Base-by-base conservation (phyloP, 2,888 invertebrate genomes). In the Laothoe populi region DNA sequence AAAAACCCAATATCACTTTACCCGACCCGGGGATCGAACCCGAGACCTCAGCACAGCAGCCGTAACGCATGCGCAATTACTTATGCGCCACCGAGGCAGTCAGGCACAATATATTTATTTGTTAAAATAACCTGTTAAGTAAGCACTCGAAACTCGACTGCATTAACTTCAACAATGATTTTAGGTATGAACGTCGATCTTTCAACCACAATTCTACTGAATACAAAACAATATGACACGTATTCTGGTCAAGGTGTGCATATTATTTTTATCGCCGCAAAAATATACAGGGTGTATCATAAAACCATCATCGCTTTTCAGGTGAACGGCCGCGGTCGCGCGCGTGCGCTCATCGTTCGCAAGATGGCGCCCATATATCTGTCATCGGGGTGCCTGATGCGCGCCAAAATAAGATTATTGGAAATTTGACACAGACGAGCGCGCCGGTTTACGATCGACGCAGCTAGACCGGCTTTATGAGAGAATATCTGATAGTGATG, bases 361-460 rank as follows among this genome's bases (percentile, higher is more conserved):
- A 84, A 84, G 88, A 87, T 87, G 90, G 88, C 89, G 77, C 70
- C 84, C 87, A 88, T 92, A 90, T 88, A 86, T 92, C 92, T 80
- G 78, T 92, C 92, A 87, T 84, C 92, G 84, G 72, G 63, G 78
- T 80, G 83, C 87, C 88, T 92, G 90, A 91, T 90, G 90, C 90
- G 88, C 91, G 91, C 92, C 92, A 92, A 91, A 92, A 92, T 92
- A 92, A 92, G 89, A 88, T 90, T 88, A 88, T 87, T 84, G 89
- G 89, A 89, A 88, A 89, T 88, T 90, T 89, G 90, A 91, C 90
- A 88, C 87, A 86, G 82, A 83, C 80, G 86, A 85, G 83, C 77
- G 78, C 75, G 77, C 77, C 79, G 78, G 81, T 88, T 88, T 89
- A 89, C 89, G 89, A 88, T 83, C 82, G 72, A 72, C 72, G 74